Evolutionary conservation across 2,888 invertebrate genomes (phyloP), one percentile per base, ranked within the genome.

Genomic region (Yponomeuta sedellus): DNA sequence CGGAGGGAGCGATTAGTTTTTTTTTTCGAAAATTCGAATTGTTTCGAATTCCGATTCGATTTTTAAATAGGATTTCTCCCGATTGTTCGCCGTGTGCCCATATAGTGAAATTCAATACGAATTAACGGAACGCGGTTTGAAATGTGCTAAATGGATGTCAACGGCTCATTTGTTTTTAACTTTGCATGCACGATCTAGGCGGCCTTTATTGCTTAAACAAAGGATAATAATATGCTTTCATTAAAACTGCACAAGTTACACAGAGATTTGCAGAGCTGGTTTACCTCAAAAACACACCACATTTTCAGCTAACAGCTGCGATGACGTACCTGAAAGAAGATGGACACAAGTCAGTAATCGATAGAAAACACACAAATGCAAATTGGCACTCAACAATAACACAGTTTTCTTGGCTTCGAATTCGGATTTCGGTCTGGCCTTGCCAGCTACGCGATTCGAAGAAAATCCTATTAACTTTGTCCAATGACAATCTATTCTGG

Each of bases 101-200:
- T 65, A 74, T 65, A 74, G 76, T 77, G 91, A 85, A 90, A 91
- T 82, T 88, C 88, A 88, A 91, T 91, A 90, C 79, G 88, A 87
- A 90, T 91, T 90, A 90, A 86, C 84, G 85, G 85, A 78, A 78
- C 73, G 73, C 75, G 71, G 71, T 77, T 79, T 83, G 82, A 86
- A 79, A 81, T 79, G 78, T 72, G 66, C 12, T 57, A 62, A 66
- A 66, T 66, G 61, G 61, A 64, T 69, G 69, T 69, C 67, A 68
- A 62, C 61, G 52, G 34, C 61, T 69, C 56, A 44, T 66, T 68
- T 64, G 59, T 66, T 66, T 65, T 20, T 16, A 40, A 44, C 16
- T 58, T 64, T 56, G 56, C 64, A 64, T 63, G 40, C 25, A 34
- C 10, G 34, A 28, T 61, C 28, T 58, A 58, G 12, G 34, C 8